Conservation (phyloP, 2,113 vertebrate genomes). For the Redunca redunca region DNA sequence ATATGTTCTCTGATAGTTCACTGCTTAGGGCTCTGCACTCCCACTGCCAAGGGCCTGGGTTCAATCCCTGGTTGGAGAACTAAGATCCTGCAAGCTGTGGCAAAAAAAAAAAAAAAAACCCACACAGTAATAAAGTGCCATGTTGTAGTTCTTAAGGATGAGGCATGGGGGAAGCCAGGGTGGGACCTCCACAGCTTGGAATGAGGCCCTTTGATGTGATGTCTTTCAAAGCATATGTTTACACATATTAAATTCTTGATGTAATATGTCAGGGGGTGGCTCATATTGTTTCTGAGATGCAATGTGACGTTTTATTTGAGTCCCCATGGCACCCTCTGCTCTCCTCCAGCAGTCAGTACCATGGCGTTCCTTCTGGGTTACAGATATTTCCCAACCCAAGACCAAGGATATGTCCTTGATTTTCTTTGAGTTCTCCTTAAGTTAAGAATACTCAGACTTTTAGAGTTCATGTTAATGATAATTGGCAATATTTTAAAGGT, state of each 20-base stretch:
- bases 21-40: rapidly evolving
- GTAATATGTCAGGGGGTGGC: neutral
- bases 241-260: neutral
- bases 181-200: too few relatives aligned
- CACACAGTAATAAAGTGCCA: neutral
- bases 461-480: neutral
- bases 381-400: neutral
- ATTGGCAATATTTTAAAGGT: neutral
- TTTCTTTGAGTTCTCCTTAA: neutral
- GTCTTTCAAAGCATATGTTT: neutral
- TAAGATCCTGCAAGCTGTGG: neutral
- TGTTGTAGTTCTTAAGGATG: neutral
- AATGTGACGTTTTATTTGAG: neutral
- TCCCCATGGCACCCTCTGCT: neutral
- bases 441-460: neutral
- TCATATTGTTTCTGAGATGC: neutral
- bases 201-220: neutral
- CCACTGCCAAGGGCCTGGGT: neutral
- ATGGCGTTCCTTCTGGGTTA: neutral
- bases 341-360: neutral
- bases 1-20: neutral
- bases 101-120: neutral
- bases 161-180: neutral
- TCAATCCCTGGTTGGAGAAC: neutral
- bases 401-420: neutral